These are phyloP conservation scores for Oreotrochilus melanogaster DNA, from an alignment of 2,113 vertebrate species.

Conservation along the genomic window DNA sequence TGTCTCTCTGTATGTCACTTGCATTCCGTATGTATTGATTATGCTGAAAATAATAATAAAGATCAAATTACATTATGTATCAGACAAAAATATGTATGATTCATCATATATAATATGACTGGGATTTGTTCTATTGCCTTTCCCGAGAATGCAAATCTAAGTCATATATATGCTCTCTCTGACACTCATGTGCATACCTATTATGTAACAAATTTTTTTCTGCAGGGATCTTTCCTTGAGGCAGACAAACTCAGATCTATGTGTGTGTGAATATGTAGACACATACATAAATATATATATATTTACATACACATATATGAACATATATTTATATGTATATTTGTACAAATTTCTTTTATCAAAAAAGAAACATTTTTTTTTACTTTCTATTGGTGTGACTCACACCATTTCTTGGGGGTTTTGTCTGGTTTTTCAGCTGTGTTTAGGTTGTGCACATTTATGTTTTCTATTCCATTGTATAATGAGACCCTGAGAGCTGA, in stretches of 20 bases:
- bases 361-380: accelerated
- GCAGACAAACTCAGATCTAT: neutral
- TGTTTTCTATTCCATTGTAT: neutral
- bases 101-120: neutral
- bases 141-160: neutral
- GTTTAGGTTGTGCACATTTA: neutral
- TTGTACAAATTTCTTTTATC: neutral
- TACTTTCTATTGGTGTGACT: neutral
- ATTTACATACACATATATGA: accelerated
- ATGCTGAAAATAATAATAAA: neutral
- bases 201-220: neutral
- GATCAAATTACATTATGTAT: neutral
- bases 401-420: accelerated
- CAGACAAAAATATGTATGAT: neutral
- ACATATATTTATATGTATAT: no score
- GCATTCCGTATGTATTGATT: slow-evolving; percentile 13
- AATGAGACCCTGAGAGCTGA: neutral
- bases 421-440: neutral
- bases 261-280: neutral
- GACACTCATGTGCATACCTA: neutral
- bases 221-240: neutral
- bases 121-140: neutral
- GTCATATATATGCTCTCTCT: neutral
- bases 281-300: no score
- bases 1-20: neutral